Evolutionary conservation across 2,797 vertebrate genomes (phyloP).

Genomic region (Hephaestus fuliginosus): DNA sequence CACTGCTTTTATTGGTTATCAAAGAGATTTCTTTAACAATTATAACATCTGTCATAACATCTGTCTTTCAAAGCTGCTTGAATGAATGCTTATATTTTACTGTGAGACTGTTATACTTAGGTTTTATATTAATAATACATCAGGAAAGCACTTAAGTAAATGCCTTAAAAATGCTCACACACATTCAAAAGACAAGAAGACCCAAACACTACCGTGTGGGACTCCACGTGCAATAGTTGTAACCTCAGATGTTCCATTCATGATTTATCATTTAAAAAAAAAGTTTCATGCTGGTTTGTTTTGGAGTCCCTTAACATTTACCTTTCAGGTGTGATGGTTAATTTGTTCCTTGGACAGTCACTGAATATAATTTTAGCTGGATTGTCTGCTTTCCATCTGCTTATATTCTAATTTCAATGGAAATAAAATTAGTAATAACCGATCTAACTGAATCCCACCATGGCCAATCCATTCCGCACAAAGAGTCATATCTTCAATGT

Average conservation of each 20-base stretch:
- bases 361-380: too few relatives aligned
- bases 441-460: too few relatives aligned
- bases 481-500: background rate
- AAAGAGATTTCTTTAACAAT: background rate
- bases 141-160: background rate
- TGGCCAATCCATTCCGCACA: background rate
- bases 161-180: background rate
- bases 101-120: background rate
- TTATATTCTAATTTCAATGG: background rate
- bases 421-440: background rate
- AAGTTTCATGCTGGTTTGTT: background rate
- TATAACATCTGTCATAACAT: background rate
- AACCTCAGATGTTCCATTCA: background rate
- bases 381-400: background rate
- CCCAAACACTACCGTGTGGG: background rate
- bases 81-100: background rate
- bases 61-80: background rate
- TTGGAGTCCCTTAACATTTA: background rate
- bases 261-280: too few relatives aligned
- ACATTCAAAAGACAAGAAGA: conserved; percentile 1
- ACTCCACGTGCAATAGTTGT: background rate
- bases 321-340: background rate
- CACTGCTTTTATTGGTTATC: background rate
- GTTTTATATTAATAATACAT: background rate
- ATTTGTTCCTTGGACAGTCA: background rate